Evolutionary conservation across 2,113 vertebrate species (phyloP).

Genomic region (Barnardius zonarius): DNA sequence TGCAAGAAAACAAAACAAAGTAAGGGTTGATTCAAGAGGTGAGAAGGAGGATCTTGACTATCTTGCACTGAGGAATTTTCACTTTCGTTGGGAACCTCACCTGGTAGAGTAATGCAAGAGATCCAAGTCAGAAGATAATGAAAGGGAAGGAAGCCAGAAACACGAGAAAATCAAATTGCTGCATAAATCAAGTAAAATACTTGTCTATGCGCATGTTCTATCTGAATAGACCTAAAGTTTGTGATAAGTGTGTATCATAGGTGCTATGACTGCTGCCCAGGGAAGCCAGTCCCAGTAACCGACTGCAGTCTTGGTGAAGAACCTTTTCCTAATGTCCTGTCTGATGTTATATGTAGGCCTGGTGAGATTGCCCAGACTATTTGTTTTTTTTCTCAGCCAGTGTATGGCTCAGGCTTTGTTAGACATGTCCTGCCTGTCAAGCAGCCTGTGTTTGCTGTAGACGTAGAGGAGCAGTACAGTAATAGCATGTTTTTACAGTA

Average conservation of each 20-base stretch:
- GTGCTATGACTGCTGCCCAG: fast-evolving
- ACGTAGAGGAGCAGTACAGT: background rate
- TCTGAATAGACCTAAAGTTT: background rate
- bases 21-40: background rate
- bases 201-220: background rate
- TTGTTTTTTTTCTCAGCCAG: background rate
- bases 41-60: background rate
- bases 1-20: background rate
- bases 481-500: background rate
- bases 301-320: fast-evolving
- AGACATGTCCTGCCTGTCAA: background rate
- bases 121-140: background rate
- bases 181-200: background rate
- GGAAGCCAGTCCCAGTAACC: background rate
- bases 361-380: background rate
- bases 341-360: background rate
- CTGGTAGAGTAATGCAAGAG: background rate
- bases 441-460: background rate
- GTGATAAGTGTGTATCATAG: background rate
- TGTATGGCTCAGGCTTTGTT: background rate
- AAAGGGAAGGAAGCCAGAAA: background rate
- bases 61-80: background rate
- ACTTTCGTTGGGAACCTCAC: background rate
- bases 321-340: background rate
- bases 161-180: background rate